These are phyloP conservation scores for Sebastes steindachneri DNA, from an alignment of 2,797 vertebrate species.

Conservation along the genomic window DNA sequence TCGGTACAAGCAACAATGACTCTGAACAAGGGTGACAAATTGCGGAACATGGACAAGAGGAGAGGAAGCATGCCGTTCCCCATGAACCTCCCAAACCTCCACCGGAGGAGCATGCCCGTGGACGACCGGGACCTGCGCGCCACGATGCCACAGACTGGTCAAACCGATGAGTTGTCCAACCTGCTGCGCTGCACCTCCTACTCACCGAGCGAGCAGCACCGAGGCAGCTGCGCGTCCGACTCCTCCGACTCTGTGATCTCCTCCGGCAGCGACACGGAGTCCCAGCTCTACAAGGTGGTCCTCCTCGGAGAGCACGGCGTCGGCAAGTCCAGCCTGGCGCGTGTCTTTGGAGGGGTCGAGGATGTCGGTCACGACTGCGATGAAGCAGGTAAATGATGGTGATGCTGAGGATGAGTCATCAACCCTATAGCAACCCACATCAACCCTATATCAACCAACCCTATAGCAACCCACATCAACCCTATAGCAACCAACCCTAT, in stretches of 20 bases:
- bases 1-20: slow-evolving; percentile 84
- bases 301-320: slow-evolving; percentile 96
- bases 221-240: slow-evolving; percentile 90
- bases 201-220: slow-evolving; percentile 81
- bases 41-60: slow-evolving; percentile 90
- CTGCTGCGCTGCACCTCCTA: slow-evolving; percentile 87
- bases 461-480: no score
- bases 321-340: slow-evolving; percentile 95
- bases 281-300: slow-evolving; percentile 92
- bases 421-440: not conserved
- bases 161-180: slow-evolving; percentile 77
- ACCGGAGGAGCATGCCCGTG: slow-evolving; percentile 97
- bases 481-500: no score
- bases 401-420: slow-evolving; percentile 66
- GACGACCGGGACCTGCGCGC: slow-evolving; percentile 93
- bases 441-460: no score
- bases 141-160: slow-evolving; percentile 76
- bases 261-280: slow-evolving; percentile 90
- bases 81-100: slow-evolving; percentile 86
- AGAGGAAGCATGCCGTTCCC: slow-evolving; percentile 93
- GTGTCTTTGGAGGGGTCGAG: slow-evolving; percentile 96
- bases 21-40: slow-evolving; percentile 90
- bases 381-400: slow-evolving; percentile 87
- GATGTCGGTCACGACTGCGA: slow-evolving; percentile 91
- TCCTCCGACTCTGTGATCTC: slow-evolving; percentile 96